phyloP scores from a whole-genome alignment of 2,888 invertebrate species.

The Phymatocera aterrima region DNA sequence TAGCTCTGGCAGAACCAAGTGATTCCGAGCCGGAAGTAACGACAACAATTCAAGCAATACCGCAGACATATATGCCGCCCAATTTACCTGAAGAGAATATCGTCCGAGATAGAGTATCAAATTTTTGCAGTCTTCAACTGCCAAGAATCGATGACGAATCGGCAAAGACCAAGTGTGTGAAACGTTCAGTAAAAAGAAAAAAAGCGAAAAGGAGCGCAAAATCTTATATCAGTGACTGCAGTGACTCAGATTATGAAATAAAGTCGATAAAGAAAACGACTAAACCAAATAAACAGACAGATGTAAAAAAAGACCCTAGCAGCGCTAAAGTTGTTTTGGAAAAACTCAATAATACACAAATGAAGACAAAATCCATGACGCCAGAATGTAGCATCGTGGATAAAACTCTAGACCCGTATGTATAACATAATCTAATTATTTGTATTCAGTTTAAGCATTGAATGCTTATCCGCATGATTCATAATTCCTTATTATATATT shows the following conservation, averaged over 20 bases:
- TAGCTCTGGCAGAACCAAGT: conserved; percentile 12
- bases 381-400: background rate
- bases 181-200: background rate
- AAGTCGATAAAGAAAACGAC: conserved; percentile 48
- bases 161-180: background rate
- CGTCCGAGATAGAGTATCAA: conserved; percentile 41
- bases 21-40: conserved; percentile 61
- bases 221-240: background rate
- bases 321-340: conserved; percentile 66
- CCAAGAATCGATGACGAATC: conserved; percentile 25
- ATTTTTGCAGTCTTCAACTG: conserved; percentile 24
- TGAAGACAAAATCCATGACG: conserved; percentile 45
- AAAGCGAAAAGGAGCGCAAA: background rate
- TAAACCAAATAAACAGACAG: conserved; percentile 47
- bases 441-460: too few species aligned
- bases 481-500: too few species aligned
- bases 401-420: conserved; percentile 10
- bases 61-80: conserved; percentile 6
- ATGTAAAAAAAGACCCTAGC: conserved; percentile 65
- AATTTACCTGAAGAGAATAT: conserved; percentile 21
- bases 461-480: too few species aligned
- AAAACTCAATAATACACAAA: conserved; percentile 60
- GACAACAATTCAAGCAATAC: conserved; percentile 52
- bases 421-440: background rate
- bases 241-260: conserved; percentile 48